Evolutionary conservation across 2,888 invertebrate species (phyloP).

Genomic region (Chrysomela aeneicollis): DNA sequence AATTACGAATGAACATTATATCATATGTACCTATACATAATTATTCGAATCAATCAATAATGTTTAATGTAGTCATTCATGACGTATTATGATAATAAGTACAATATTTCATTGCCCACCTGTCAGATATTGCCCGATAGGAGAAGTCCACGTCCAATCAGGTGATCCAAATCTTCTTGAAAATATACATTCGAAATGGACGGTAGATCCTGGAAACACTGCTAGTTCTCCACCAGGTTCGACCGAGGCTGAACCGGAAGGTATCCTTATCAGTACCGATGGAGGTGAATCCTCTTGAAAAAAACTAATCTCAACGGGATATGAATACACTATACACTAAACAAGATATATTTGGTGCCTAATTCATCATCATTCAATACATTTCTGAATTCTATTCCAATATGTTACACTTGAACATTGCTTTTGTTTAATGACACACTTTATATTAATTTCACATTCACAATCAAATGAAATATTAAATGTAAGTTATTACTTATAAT

Average conservation of each 20-base stretch:
- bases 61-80: too few species aligned
- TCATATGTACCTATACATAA: too few species aligned
- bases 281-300: slow-evolving; percentile 81
- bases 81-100: neutral
- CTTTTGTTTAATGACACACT: too few species aligned
- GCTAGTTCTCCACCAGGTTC: slow-evolving; percentile 81
- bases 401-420: too few species aligned
- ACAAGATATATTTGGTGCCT: too few species aligned
- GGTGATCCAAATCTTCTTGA: slow-evolving; percentile 80
- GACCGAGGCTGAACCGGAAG: slow-evolving; percentile 81
- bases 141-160: slow-evolving; percentile 89
- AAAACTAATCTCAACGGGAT: neutral
- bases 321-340: too few species aligned
- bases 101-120: slow-evolving; percentile 62
- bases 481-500: too few species aligned
- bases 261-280: slow-evolving; percentile 78
- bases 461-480: too few species aligned
- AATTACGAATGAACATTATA: too few species aligned
- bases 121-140: slow-evolving; percentile 78
- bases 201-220: slow-evolving; percentile 80
- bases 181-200: slow-evolving; percentile 84
- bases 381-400: too few species aligned
- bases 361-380: too few species aligned
- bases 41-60: neutral
- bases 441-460: too few species aligned